Evolutionary conservation across 2,113 vertebrate genomes (phyloP).

Genomic region (Calypte anna): DNA sequence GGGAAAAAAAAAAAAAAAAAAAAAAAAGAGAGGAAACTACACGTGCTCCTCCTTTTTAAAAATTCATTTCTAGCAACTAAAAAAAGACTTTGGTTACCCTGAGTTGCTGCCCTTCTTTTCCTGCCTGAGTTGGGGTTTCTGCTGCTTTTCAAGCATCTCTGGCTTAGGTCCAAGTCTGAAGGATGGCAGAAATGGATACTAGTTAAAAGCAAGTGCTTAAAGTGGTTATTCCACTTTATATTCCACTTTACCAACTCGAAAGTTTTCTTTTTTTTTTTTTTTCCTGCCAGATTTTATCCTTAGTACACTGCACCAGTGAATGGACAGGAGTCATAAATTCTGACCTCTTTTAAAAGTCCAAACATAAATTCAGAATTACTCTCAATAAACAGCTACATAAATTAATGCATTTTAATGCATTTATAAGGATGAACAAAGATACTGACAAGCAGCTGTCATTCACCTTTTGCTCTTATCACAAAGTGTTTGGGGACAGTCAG

Average conservation of each 20-base stretch:
- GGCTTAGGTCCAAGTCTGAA: background rate
- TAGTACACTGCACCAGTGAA: background rate
- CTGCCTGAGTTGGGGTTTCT: background rate
- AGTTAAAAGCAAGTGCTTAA: background rate
- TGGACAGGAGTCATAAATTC: background rate
- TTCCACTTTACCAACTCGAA: background rate
- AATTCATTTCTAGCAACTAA: background rate
- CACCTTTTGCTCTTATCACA: background rate
- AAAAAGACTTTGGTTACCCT: background rate
- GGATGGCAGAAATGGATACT: background rate
- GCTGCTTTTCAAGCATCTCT: constrained; percentile 11
- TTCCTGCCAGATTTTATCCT: background rate
- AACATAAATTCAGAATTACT: background rate
- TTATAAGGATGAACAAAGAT: background rate
- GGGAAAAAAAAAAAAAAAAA: background rate
- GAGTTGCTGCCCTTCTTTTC: background rate
- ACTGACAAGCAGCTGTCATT: background rate
- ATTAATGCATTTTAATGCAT: background rate
- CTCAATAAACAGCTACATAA: background rate
- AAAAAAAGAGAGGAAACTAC: background rate
- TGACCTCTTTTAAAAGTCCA: background rate
- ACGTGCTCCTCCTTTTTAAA: background rate
- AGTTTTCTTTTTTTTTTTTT: background rate
- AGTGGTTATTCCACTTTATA: too few relatives aligned
- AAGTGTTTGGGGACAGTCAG: background rate